phyloP scores from a whole-genome alignment of 2,888 invertebrate species.

The Adela reaumurella region DNA sequence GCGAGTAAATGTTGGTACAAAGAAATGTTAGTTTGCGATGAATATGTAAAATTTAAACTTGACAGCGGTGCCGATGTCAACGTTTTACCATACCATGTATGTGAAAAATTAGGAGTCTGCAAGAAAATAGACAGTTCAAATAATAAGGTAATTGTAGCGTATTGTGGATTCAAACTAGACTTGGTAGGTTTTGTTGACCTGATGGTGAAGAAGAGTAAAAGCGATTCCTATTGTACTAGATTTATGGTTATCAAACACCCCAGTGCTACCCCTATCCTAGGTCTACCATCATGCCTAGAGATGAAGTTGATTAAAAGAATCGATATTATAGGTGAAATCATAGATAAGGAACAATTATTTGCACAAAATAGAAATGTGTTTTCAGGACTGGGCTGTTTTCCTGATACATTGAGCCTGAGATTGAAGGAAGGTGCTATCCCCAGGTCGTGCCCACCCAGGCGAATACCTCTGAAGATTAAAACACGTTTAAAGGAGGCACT shows the following conservation, averaged over 20 bases:
- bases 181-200: not conserved
- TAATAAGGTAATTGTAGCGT: not conserved
- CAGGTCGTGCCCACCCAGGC: not conserved
- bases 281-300: not conserved
- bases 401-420: not conserved
- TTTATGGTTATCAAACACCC: not conserved
- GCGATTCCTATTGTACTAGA: not conserved
- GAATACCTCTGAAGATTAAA: not conserved
- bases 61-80: conserved; percentile 3
- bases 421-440: not conserved
- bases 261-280: not conserved
- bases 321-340: not conserved
- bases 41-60: not conserved
- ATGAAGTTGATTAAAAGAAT: not conserved
- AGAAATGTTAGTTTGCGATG: not conserved
- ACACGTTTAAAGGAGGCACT: not conserved
- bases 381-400: not conserved
- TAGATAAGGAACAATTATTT: not conserved
- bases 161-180: not conserved
- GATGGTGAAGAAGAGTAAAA: not conserved
- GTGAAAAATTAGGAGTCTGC: not conserved
- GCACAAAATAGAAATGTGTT: not conserved
- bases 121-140: not conserved
- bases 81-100: not conserved
- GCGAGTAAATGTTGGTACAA: not conserved